A percentile compares a stretch with the other conserved stretches of the same genome.
Conservation (phyloP, 2,888 invertebrate genomes). For the Eupithecia subfuscata region DNA sequence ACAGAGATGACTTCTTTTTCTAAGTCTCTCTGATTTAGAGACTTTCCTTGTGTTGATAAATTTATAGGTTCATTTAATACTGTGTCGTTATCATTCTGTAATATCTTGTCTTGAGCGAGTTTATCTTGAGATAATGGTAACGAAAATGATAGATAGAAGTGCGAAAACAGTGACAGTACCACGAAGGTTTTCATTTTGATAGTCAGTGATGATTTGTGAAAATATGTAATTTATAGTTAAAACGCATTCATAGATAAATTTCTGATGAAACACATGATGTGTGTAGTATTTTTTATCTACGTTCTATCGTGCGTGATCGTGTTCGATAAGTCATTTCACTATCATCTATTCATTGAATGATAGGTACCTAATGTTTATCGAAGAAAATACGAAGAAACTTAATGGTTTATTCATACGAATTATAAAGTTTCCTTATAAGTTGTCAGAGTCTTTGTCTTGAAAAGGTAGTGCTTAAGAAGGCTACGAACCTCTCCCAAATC, state of each 20-base stretch:
- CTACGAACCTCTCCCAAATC: too few species aligned
- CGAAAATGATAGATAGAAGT: constrained; percentile 22
- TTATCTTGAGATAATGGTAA: constrained; percentile 16
- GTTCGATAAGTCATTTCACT: background rate
- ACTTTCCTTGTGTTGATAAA: background rate
- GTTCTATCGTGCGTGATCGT: constrained; percentile 7
- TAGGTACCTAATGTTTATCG: background rate
- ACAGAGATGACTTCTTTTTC: background rate
- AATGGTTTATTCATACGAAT: background rate
- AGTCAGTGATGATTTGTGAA: constrained; percentile 17
- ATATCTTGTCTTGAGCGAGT: background rate
- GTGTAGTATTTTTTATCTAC: background rate
- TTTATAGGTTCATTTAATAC: background rate
- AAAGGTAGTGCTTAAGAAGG: too few species aligned
- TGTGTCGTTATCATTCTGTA: background rate
- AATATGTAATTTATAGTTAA: constrained; percentile 33
- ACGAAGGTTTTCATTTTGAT: constrained; percentile 35
- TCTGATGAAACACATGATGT: background rate
- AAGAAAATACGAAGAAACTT: background rate
- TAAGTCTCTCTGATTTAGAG: background rate
- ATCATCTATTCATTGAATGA: constrained; percentile 3
- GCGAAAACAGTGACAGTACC: constrained; percentile 29
- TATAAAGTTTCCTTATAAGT: background rate
- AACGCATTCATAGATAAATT: background rate
- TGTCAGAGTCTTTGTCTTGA: background rate